These are phyloP conservation scores for Ennomos erosarius DNA, from an alignment of 2,888 invertebrate species.

Conservation along the genomic window DNA sequence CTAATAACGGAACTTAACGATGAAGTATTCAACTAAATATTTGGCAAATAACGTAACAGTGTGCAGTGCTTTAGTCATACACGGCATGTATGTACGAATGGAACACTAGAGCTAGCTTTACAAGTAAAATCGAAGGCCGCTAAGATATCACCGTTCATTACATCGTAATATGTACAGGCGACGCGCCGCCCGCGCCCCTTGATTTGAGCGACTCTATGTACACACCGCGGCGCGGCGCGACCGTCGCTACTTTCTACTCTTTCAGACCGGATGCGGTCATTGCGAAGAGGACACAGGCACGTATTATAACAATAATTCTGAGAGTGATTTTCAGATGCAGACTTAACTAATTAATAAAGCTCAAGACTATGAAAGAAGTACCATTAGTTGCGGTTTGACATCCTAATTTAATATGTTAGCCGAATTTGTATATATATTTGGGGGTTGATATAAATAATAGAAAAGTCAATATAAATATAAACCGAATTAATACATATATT, in stretches of 20 bases:
- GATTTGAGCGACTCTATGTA: constrained; percentile 66
- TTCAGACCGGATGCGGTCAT: not conserved
- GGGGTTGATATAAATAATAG: too few relatives aligned
- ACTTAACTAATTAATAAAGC: too few relatives aligned
- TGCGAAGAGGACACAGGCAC: not conserved
- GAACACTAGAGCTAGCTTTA: constrained; percentile 81
- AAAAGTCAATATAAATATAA: too few relatives aligned
- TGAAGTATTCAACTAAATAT: constrained; percentile 72
- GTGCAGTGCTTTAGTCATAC: constrained; percentile 59
- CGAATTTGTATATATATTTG: too few relatives aligned
- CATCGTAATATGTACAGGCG: constrained; percentile 74
- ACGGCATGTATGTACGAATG: constrained; percentile 57
- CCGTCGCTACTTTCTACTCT: not conserved
- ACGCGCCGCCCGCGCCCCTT: constrained; percentile 51
- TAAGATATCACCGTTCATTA: constrained; percentile 84
- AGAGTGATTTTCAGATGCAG: not conserved
- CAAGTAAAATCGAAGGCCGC: constrained; percentile 85
- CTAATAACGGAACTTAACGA: constrained; percentile 62
- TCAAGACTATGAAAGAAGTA: too few relatives aligned
- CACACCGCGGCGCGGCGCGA: constrained; percentile 51
- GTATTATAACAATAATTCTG: not conserved
- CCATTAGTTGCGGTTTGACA: too few relatives aligned
- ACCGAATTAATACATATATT: too few relatives aligned
- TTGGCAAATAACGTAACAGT: constrained; percentile 74
- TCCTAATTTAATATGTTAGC: too few relatives aligned